These are phyloP conservation scores for Drosophila buzzatii DNA, from an alignment of 2,888 invertebrate species.

Conservation along the genomic window DNA sequence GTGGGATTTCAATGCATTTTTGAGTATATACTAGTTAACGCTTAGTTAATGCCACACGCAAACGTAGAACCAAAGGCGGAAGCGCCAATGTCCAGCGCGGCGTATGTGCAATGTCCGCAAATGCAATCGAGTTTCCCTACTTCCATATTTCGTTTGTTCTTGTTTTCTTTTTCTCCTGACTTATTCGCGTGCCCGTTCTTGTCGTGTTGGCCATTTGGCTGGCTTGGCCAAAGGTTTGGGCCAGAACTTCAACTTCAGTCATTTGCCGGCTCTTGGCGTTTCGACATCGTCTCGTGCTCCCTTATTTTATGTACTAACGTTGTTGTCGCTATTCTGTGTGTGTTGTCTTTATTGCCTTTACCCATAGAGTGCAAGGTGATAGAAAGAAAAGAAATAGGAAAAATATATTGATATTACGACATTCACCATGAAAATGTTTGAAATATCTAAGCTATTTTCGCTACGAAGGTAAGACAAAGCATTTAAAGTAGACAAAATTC, in stretches of 20 bases:
- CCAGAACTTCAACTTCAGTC: conserved; percentile 59
- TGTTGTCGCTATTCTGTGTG: conserved; percentile 7
- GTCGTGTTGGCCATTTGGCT: conserved; percentile 38
- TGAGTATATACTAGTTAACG: conserved; percentile 64
- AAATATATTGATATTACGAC: conserved; percentile 11
- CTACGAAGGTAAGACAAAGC: conserved; percentile 78
- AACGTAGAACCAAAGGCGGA: conserved; percentile 38
- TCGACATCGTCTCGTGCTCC: conserved; percentile 59
- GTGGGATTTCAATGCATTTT: conserved; percentile 66
- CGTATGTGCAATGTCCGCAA: conserved; percentile 69
- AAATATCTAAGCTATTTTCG: conserved; percentile 83
- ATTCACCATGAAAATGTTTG: conserved; percentile 81
- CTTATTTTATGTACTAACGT: conserved; percentile 13
- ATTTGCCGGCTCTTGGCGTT: conserved; percentile 66
- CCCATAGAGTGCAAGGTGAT: conserved; percentile 31
- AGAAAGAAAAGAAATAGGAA: conserved; percentile 5
- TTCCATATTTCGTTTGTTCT: not conserved
- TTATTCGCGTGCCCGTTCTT: conserved; percentile 17
- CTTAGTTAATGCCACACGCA: conserved; percentile 76
- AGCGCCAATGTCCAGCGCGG: conserved; percentile 56
- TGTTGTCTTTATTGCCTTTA: conserved; percentile 17
- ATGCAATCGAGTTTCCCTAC: conserved; percentile 46
- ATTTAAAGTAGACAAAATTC: not conserved
- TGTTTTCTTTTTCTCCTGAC: conserved; percentile 24
- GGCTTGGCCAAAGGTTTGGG: conserved; percentile 26